phyloP scores from a whole-genome alignment of 2,113 vertebrate species.

The Myiagra hebetior region DNA sequence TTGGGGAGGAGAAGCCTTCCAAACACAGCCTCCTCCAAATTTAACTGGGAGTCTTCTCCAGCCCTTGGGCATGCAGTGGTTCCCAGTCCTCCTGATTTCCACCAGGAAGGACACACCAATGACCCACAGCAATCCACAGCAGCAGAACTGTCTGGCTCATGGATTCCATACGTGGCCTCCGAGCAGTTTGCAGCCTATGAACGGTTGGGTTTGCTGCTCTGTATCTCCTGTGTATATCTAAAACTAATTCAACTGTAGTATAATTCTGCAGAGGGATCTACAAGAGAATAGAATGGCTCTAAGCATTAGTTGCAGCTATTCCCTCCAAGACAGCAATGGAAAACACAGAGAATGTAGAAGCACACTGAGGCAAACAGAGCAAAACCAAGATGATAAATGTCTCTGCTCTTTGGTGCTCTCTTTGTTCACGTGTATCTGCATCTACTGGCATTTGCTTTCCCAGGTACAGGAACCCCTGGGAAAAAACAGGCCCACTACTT shows the following conservation, averaged over 20 bases:
- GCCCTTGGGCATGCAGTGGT: background rate
- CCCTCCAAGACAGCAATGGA: background rate
- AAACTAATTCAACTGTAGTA: background rate
- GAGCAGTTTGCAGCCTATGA: background rate
- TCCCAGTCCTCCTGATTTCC: background rate
- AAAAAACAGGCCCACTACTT: background rate
- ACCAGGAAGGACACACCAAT: background rate
- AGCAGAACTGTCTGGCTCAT: background rate
- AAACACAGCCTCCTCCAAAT: background rate
- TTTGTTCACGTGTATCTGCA: background rate
- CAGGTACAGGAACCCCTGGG: background rate
- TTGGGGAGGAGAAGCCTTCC: background rate
- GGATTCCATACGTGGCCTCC: fast-evolving
- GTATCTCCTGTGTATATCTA: background rate
- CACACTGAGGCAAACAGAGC: background rate
- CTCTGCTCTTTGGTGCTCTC: background rate
- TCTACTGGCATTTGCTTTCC: background rate
- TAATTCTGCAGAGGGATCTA: background rate
- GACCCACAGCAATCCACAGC: background rate
- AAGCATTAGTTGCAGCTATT: background rate
- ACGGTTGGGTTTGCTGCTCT: background rate
- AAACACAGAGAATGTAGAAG: background rate
- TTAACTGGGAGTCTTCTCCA: background rate
- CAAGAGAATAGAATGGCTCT: background rate
- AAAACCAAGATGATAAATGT: background rate